Evolutionary conservation across 2,797 vertebrate species (phyloP).

Genomic region (Ambastaia sidthimunki): DNA sequence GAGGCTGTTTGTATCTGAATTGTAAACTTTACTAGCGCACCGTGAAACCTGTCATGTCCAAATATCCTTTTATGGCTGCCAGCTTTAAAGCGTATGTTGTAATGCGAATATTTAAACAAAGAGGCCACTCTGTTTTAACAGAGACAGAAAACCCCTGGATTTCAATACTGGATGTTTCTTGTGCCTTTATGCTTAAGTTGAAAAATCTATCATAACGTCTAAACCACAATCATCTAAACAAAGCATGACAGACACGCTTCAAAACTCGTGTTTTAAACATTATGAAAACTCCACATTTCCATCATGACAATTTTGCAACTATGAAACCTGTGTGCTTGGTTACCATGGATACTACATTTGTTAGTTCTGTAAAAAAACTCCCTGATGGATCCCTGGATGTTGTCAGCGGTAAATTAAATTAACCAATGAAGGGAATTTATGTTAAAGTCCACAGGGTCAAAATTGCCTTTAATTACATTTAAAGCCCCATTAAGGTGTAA

Average conservation of each 20-base stretch:
- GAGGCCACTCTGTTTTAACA: slow-evolving; percentile 28
- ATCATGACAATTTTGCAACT: not conserved
- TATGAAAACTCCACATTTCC: no score
- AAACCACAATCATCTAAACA: no score
- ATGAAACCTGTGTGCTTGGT: not conserved
- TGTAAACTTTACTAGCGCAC: slow-evolving; percentile 68
- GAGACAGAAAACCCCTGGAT: not conserved
- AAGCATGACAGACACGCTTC: no score
- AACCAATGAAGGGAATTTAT: not conserved
- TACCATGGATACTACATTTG: not conserved
- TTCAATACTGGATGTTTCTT: not conserved
- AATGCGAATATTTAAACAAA: slow-evolving; percentile 28
- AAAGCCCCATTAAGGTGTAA: not conserved
- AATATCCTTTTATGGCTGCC: slow-evolving; percentile 79
- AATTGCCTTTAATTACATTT: not conserved
- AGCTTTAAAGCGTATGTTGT: slow-evolving; percentile 43
- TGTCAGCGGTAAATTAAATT: not conserved
- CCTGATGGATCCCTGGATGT: not conserved
- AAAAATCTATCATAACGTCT: not conserved
- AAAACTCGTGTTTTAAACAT: no score
- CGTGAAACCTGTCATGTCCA: slow-evolving; percentile 59
- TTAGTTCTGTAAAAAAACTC: not conserved
- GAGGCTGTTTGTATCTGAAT: slow-evolving; percentile 69
- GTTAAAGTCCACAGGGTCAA: not conserved
- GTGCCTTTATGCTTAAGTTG: no score